These are phyloP conservation scores for Formica selysi DNA, from an alignment of 1,140 invertebrate genomes.

Conservation along the genomic window DNA sequence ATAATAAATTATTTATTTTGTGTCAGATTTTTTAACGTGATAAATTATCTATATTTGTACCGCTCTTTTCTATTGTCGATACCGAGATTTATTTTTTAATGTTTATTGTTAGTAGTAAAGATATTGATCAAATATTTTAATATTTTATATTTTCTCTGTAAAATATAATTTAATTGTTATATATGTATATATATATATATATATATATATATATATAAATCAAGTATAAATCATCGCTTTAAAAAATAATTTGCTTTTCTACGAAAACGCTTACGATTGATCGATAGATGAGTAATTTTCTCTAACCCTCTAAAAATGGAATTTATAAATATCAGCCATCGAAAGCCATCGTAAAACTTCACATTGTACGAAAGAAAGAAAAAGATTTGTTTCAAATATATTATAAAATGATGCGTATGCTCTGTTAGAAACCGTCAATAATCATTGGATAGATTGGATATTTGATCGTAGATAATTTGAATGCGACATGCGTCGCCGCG, in stretches of 20 bases:
- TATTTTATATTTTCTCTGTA: not conserved
- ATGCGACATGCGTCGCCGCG: not conserved
- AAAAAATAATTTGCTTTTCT: not conserved
- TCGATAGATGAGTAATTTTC: conserved; percentile 2
- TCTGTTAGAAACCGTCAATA: not conserved
- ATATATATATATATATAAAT: not conserved
- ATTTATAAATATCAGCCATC: not conserved
- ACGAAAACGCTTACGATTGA: conserved; percentile 38
- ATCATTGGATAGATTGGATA: not conserved
- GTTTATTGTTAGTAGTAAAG: not conserved
- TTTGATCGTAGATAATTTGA: conserved; percentile 30
- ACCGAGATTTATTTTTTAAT: not conserved
- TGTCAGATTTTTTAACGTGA: not conserved
- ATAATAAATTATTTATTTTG: not conserved
- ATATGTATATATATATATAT: not conserved
- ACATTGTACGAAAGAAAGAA: not conserved
- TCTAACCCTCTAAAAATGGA: not conserved
- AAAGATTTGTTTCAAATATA: not conserved
- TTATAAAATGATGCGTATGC: not conserved
- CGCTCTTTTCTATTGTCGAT: not conserved
- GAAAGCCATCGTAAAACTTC: not conserved
- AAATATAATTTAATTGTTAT: not conserved
- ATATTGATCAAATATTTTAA: not conserved
- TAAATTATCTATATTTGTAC: not conserved
- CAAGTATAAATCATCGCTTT: not conserved